Evolutionary conservation across 2,113 vertebrate genomes (phyloP), one percentile per base, ranked within the genome.

Genomic region (Acinonyx jubatus): DNA sequence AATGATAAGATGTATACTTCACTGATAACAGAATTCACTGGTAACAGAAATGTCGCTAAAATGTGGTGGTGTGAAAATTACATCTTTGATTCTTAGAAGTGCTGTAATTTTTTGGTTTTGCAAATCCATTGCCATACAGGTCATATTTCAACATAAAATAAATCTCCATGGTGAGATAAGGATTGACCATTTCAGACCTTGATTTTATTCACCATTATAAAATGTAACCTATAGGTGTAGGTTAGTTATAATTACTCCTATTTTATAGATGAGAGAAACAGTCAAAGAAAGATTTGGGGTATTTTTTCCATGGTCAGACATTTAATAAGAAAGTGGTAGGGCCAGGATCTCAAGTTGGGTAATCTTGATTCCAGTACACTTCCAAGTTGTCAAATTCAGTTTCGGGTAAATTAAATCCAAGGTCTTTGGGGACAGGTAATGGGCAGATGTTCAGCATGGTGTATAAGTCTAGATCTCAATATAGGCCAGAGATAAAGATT

Each of bases 261-360:
- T 92, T 91, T 95, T 88, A 94, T 36, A 81, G 48, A 69, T 63
- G 27, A 97, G n/a, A 69, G 12, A 80, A 93, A 92, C 5, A 45
- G 31, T 95, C 7, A 94, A 84, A 68, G 31, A 96, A 87, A 95
- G 69, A 65, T 50, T 78, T 87, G 19, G 78, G 84, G 3, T 71
- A 19, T 76, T n/a, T 92, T 96, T 79, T 71, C 57, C 57, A 81
- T 57, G 33, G 50, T 92, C 21, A 71, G n/a, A 65, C 27, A 92
- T 80, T 85, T 91, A 89, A 87, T 90, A 79, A 91, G 74, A 80
- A 89, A 76, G 89, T 90, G 29, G 8, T 50, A 71, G 27, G 18
- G 45, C 12, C 11, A 79, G 41, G 38, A 91, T 93, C 88, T 96
- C 63, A 79, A n/a, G 52, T 12, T 45, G 87, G 1, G 4, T 78